Conservation (phyloP, 2,113 vertebrate species). For the Anser brachyrhynchus region DNA sequence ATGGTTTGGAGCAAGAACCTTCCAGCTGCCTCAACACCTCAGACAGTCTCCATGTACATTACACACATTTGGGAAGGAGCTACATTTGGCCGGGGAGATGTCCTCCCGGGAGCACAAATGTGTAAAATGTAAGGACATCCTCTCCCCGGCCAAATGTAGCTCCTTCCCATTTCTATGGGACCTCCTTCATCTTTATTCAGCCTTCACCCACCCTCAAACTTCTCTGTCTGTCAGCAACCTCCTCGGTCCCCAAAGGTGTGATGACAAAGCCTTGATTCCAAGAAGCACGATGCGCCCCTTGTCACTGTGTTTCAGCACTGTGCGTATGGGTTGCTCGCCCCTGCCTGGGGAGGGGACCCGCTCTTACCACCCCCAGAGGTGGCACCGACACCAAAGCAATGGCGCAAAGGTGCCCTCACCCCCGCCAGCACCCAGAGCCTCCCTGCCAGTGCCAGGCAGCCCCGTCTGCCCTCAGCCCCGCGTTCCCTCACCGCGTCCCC, state of each 20-base stretch:
- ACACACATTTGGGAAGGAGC: too few relatives aligned
- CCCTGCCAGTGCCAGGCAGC: not conserved
- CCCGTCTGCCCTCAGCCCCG: too few relatives aligned
- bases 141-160: accelerated
- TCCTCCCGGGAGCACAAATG: not conserved
- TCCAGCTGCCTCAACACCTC: not conserved
- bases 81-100: too few relatives aligned
- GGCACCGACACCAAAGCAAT: not conserved
- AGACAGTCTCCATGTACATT: not conserved
- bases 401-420: not conserved
- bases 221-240: too few relatives aligned
- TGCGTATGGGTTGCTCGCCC: accelerated
- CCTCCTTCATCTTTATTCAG: not conserved
- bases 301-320: not conserved
- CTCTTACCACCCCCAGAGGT: not conserved
- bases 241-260: not conserved
- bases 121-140: not conserved
- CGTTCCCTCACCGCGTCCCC: not conserved
- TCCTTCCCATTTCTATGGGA: not conserved
- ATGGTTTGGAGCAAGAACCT: not conserved
- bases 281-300: accelerated
- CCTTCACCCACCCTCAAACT: not conserved
- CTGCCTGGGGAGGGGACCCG: not conserved
- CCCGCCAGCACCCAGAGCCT: not conserved
- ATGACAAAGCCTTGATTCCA: not conserved